Conservation (phyloP, 2,888 invertebrate species). For the Apodemia duryi region DNA sequence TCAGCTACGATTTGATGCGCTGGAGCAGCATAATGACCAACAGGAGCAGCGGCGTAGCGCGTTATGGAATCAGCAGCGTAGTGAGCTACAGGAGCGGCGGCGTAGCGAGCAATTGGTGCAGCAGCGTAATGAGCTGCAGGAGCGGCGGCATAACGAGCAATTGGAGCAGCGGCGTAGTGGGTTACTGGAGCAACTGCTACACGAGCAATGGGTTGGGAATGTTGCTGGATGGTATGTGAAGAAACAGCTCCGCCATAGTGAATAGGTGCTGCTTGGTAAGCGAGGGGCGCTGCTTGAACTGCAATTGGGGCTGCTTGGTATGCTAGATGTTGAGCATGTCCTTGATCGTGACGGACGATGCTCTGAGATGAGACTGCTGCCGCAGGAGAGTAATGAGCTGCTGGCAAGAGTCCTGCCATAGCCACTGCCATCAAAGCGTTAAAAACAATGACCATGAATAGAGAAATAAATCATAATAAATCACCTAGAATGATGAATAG, state of each 20-base stretch:
- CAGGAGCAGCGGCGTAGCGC: too few species aligned
- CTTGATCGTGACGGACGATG: conserved; percentile 54
- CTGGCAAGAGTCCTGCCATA: conserved; percentile 44
- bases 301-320: conserved; percentile 47
- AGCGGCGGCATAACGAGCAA: conserved; percentile 30
- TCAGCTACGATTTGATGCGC: conserved; percentile 21
- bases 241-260: conserved; percentile 41
- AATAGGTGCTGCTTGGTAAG: conserved; percentile 34
- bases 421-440: conserved; percentile 41
- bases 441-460: conserved; percentile 33
- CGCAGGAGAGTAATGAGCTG: conserved; percentile 50
- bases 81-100: conserved; percentile 33
- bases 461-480: neutral
- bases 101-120: conserved; percentile 23
- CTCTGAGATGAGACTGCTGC: conserved; percentile 52
- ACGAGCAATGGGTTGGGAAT: conserved; percentile 46
- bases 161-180: conserved; percentile 41
- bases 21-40: conserved; percentile 22
- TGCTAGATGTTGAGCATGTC: conserved; percentile 34
- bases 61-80: conserved; percentile 19
- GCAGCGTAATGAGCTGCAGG: conserved; percentile 22
- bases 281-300: conserved; percentile 43
- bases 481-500: conserved; percentile 21
- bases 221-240: conserved; percentile 58
- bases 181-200: conserved; percentile 35